These are phyloP conservation scores for Etheostoma cragini DNA, from an alignment of 2,113 vertebrate species.

Conservation along the genomic window DNA sequence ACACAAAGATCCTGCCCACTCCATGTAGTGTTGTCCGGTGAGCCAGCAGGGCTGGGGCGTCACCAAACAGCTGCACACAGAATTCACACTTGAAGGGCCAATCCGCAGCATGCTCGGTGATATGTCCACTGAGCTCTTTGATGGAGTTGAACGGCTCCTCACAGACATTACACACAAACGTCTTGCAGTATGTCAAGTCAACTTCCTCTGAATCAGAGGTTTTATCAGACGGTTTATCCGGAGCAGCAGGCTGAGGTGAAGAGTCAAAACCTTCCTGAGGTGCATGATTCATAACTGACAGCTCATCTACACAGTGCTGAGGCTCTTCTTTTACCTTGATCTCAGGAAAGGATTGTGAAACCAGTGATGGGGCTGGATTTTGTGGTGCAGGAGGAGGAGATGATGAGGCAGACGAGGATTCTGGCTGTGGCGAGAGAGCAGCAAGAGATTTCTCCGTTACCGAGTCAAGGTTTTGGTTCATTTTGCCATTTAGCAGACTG, in stretches of 20 bases:
- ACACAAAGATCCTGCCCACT: slow-evolving; percentile 94
- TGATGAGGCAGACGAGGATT: slow-evolving; percentile 74
- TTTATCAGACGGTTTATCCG: slow-evolving; percentile 54
- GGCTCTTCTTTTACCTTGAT: slow-evolving; percentile 72
- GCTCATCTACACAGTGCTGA: slow-evolving; percentile 37
- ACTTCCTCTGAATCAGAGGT: slow-evolving; percentile 51
- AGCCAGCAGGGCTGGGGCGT: slow-evolving; percentile 87
- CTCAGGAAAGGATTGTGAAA: not conserved
- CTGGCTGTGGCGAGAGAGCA: slow-evolving; percentile 51
- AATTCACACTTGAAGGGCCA: slow-evolving; percentile 99
- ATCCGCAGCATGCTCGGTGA: slow-evolving; percentile 89
- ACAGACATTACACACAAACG: slow-evolving; percentile 97
- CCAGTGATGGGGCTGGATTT: slow-evolving; percentile 34
- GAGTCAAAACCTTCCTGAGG: slow-evolving; percentile 25
- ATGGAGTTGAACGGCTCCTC: slow-evolving; percentile 94
- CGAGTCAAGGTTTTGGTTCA: slow-evolving; percentile 50
- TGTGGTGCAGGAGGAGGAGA: slow-evolving; percentile 51
- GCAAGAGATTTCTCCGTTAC: slow-evolving; percentile 54
- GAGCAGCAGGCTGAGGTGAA: slow-evolving; percentile 43
- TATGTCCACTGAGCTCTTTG: slow-evolving; percentile 94
- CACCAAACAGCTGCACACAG: slow-evolving; percentile 95
- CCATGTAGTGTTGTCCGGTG: slow-evolving; percentile 95
- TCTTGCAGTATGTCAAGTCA: slow-evolving; percentile 88
- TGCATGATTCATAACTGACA: slow-evolving; percentile 25
- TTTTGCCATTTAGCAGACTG: slow-evolving; percentile 56